These are phyloP conservation scores for Lytechinus variegatus DNA, from an alignment of 35 echinoderm and acorn worm genomes.

Conservation along the genomic window DNA sequence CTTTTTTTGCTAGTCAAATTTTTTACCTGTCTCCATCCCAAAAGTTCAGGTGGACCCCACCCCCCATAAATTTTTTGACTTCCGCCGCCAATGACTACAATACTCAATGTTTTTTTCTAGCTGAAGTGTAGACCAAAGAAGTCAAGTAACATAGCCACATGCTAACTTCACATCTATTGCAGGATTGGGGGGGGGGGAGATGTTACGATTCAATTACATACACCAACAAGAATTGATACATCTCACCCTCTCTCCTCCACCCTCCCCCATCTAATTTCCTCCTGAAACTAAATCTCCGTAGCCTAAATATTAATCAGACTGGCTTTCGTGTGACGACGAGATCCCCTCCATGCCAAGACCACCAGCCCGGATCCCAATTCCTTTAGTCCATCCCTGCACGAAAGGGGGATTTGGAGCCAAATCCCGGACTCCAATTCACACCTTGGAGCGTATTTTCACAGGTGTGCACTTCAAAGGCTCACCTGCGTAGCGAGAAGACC, in stretches of 20 bases:
- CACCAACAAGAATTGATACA: background rate
- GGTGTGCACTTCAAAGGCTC: conserved; percentile 20
- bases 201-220: background rate
- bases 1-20: too few relatives aligned
- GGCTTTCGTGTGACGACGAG: background rate
- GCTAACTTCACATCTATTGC: background rate
- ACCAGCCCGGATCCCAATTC: background rate
- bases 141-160: background rate
- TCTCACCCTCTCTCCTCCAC: background rate
- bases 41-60: too few relatives aligned
- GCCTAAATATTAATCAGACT: background rate
- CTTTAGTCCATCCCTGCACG: background rate
- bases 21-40: too few relatives aligned
- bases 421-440: background rate
- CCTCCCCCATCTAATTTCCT: background rate
- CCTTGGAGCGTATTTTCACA: conserved; percentile 13
- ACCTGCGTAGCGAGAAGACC: background rate
- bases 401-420: background rate
- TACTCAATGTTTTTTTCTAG: too few relatives aligned
- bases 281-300: background rate
- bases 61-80: too few relatives aligned
- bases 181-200: too few relatives aligned
- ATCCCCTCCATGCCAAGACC: background rate
- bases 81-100: too few relatives aligned
- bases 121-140: too few relatives aligned